Base-by-base conservation (phyloP, 2,113 vertebrate genomes). In the Campylorhamphus procurvoides region DNA sequence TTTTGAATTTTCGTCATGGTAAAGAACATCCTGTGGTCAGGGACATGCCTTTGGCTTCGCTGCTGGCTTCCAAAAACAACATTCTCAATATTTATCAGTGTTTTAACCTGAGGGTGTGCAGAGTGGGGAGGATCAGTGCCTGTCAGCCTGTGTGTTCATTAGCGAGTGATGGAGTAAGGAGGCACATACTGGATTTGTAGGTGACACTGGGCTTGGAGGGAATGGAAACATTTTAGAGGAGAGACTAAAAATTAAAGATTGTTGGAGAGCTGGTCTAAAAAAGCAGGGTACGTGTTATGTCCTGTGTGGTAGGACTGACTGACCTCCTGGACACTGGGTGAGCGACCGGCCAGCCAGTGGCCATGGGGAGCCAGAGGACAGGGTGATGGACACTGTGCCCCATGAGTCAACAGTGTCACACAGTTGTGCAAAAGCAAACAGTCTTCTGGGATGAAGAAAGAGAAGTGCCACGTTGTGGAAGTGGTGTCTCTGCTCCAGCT, bases 381-480 rank as follows among this genome's bases (percentile, higher is more conserved):
- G 84, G 76, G 67, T 87, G 86, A 80, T 16, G 62, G 64, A 55
- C 86, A 87, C 47, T 1, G 1, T 4, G 37, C 42, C 49, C 72
- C 13, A 0, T 52, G 75, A 83, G 76, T 86, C 89, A 86, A 67
- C 68, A 71, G 52, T 12, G 24, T 46, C 91, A 59, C 4, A 1
- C 23, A 7, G 91, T 84, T 97, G 73, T 78, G 93, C 89, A 78
- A 92, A 77, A 78, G 80, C 80, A 93, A 95, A 90, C 86, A 90
- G n/a, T 1, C 7, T n/a, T 33, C 42, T 71, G 39, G 35, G 25
- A n/a, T 46, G n/a, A 15, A 49, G 28, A 87, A 90, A 53, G 55
- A 89, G 60, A 84, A 78, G 40, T 25, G 66, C 25, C 4, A 27
- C 35, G 0, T 1, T 17, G 29, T 42, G 59, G 73, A 93, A 84